phyloP scores from a whole-genome alignment of 2,888 invertebrate species.

The Xestia ashworthii region DNA sequence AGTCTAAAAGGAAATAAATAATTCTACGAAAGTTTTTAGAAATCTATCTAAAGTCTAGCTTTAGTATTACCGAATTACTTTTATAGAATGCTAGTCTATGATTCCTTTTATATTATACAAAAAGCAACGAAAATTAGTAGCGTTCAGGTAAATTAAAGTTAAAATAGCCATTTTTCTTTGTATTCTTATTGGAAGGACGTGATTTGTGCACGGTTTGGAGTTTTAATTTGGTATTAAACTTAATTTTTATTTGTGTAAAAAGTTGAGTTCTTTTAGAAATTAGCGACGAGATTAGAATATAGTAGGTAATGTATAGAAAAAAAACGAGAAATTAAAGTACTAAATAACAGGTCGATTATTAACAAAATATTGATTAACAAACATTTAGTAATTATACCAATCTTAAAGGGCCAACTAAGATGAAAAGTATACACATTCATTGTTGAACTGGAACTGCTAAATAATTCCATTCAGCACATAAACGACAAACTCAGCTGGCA shows the following conservation, averaged over 20 bases:
- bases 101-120: not conserved
- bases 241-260: not conserved
- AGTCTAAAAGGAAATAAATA: constrained; percentile 7
- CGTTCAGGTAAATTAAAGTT: constrained; percentile 23
- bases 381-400: not conserved
- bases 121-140: not conserved
- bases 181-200: constrained; percentile 25
- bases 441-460: not conserved
- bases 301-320: not conserved
- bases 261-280: constrained; percentile 12
- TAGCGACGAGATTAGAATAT: not conserved
- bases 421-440: not conserved
- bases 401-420: not conserved
- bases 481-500: not conserved
- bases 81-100: not conserved
- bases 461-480: not conserved
- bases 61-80: not conserved
- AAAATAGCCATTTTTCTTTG: constrained; percentile 16
- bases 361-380: not conserved
- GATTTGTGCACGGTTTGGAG: constrained; percentile 27
- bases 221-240: constrained; percentile 7
- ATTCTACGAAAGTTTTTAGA: constrained; percentile 9
- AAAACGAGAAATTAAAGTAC: not conserved
- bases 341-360: not conserved
- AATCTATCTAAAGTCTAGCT: not conserved